Base-by-base conservation (phyloP, 2,888 invertebrate genomes). In the Pheosia tremula region DNA sequence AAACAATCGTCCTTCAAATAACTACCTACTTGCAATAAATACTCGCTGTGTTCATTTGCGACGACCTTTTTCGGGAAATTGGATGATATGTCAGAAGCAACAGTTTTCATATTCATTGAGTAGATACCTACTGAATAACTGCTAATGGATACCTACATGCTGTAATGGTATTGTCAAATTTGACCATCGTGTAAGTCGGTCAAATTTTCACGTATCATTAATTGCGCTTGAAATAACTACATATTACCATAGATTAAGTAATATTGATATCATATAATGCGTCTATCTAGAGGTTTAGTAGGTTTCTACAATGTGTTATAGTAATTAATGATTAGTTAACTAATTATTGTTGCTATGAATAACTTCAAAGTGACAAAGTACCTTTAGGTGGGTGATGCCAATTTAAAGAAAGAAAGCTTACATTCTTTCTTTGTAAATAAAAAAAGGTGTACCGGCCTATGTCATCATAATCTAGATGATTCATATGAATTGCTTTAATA, bases 401-500 rank as follows among this genome's bases (percentile, higher is more conserved):
- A 24, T 24, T 24, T 24, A 24, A 24, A 24, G 24, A 24, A 24
- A 24, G 24, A 24, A 24, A 24, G 24, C 24, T 24, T 24, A 24
- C 24, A 2, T 24, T 24, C 24, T 24, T 1, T 24, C 24, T 24
- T 24, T 24, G 24, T 24, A 24, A 24, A 47, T 6, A 5, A 47
- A 5, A n/a, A 8, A 11, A n/a, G 47, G 47, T n/a, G 11, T n/a
- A 4, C 3, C n/a, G 43, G 43, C 49, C 70, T 69, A 76, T 68
- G 67, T 61, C 68, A 69, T 61, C 69, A 70, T 72, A 64, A 24
- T 62, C 66, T 74, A 70, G 65, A 78, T n/a, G n/a, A n/a, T n/a
- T 77, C 75, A 80, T 72, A 61, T 69, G 80, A 80, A 83, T 83
- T 78, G 74, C 71, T 68, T 78, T 76, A 72, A 74, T 77, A 79